These are phyloP conservation scores for Pleuronectes platessa DNA, from an alignment of 2,113 vertebrate species.

Conservation along the genomic window DNA sequence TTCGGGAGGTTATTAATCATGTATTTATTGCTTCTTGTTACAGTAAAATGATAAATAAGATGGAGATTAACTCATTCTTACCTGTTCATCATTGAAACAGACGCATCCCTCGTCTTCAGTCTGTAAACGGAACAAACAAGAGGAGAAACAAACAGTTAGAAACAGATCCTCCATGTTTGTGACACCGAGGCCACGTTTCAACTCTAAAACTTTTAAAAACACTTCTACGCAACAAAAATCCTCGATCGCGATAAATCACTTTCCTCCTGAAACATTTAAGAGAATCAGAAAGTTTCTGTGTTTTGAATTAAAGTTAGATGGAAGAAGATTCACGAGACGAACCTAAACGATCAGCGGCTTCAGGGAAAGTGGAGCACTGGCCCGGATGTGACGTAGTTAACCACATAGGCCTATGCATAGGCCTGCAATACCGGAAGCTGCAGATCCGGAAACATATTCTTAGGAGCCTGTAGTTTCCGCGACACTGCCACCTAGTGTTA, in stretches of 20 bases:
- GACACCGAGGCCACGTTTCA: neutral
- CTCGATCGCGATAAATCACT: rapidly evolving
- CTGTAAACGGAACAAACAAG: neutral
- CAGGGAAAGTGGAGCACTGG: neutral
- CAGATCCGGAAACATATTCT: no score
- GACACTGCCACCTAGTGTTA: no score
- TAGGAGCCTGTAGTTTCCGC: no score
- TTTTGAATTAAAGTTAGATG: neutral
- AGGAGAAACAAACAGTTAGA: no score
- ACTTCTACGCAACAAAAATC: neutral
- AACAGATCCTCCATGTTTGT: no score
- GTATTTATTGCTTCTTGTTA: no score
- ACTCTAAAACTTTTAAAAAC: neutral
- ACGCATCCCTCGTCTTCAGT: neutral
- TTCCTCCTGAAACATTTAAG: rapidly evolving
- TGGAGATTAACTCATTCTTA: neutral
- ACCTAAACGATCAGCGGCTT: neutral
- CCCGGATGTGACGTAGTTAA: neutral
- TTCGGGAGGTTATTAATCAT: no score
- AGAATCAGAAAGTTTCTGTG: rapidly evolving
- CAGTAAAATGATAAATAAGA: no score
- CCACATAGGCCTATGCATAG: no score
- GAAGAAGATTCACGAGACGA: neutral
- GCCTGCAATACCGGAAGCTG: no score
- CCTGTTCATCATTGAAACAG: neutral